Percentiles rank a stretch among this genome's conserved stretches.
These are phyloP conservation scores for Notodonta ziczac DNA, from an alignment of 2,888 invertebrate species.

Conservation along the genomic window DNA sequence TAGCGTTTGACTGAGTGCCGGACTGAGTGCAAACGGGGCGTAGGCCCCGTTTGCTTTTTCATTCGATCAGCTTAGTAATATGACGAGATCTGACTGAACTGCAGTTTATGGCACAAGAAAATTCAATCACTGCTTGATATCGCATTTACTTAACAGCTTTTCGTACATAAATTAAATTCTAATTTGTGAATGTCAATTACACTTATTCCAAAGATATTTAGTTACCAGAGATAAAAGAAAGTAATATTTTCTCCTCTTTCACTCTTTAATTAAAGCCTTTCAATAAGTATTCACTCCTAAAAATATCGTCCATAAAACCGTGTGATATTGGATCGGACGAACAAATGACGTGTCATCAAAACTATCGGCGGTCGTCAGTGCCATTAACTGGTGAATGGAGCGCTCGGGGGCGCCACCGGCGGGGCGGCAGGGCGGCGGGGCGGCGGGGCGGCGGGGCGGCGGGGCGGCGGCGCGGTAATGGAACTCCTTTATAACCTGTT, in stretches of 20 bases:
- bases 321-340: background rate
- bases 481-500: slow-evolving; percentile 8
- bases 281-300: background rate
- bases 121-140: too few relatives aligned
- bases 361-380: background rate
- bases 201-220: background rate
- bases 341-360: background rate
- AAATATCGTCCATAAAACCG: background rate
- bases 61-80: background rate
- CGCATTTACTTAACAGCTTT: too few relatives aligned
- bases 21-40: too few relatives aligned
- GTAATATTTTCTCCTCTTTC: background rate
- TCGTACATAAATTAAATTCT: too few relatives aligned
- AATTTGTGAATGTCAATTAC: too few relatives aligned
- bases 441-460: background rate
- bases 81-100: background rate
- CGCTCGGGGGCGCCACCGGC: background rate
- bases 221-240: background rate
- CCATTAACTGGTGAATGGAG: slow-evolving; percentile 4
- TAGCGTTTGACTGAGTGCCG: too few relatives aligned
- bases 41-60: background rate
- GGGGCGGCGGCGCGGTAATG: background rate
- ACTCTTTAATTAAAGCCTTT: background rate
- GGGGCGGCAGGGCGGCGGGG: background rate
- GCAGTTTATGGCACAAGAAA: background rate